Evolutionary conservation across 2,113 vertebrate genomes (phyloP).

Genomic region (Engystomops pustulosus): DNA sequence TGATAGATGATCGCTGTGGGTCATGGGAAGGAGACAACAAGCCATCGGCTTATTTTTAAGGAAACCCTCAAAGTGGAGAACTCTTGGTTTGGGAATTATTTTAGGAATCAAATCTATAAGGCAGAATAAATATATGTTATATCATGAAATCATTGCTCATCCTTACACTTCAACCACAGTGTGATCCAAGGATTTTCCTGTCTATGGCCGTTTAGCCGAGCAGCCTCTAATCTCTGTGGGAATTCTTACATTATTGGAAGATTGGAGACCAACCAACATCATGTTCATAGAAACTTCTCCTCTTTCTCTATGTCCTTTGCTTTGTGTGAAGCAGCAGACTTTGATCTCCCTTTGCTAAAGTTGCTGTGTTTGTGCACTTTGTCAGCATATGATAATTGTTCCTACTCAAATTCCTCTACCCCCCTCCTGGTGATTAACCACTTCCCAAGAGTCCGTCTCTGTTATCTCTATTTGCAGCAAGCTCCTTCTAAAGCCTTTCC

Average conservation of each 20-base stretch:
- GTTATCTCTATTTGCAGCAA: slow-evolving; percentile 50
- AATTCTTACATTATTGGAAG: neutral
- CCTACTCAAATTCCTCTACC: slow-evolving; percentile 20
- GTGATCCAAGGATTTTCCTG: neutral
- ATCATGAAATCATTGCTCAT: neutral
- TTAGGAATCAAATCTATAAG: neutral
- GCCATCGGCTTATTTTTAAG: too few species aligned
- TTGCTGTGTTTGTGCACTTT: slow-evolving; percentile 38
- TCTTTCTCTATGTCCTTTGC: neutral
- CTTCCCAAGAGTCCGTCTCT: slow-evolving; percentile 36
- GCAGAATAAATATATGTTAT: too few species aligned
- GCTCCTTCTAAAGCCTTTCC: slow-evolving; percentile 50
- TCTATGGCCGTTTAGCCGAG: neutral
- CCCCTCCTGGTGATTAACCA: slow-evolving; percentile 21
- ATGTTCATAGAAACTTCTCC: neutral
- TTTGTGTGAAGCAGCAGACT: slow-evolving; percentile 31
- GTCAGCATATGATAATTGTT: slow-evolving; percentile 43
- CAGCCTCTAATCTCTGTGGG: neutral
- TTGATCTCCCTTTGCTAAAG: slow-evolving; percentile 51
- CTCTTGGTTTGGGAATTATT: too few species aligned
- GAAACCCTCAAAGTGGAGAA: too few species aligned
- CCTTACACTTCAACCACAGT: neutral
- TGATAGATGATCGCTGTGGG: too few species aligned
- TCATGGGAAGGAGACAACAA: too few species aligned
- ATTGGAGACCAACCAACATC: neutral